Evolutionary conservation across 2,797 vertebrate genomes (phyloP).

Genomic region (Gallinago nigripennis): DNA sequence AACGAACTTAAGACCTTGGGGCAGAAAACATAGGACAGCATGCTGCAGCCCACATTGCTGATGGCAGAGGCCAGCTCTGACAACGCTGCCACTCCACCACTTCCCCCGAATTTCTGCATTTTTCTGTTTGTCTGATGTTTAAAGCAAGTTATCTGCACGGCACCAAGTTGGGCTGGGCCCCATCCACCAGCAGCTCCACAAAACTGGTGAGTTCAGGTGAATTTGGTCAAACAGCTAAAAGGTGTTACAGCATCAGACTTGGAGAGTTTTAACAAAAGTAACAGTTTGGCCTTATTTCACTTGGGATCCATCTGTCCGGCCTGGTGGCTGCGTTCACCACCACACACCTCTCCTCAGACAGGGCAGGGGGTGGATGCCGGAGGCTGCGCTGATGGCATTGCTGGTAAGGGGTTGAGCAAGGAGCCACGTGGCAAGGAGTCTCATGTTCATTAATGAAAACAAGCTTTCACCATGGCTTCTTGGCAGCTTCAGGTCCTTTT

Average conservation of each 20-base stretch:
- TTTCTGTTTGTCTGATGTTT: background rate
- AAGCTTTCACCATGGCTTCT: background rate
- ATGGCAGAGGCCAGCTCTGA: background rate
- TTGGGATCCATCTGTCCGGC: rapidly evolving
- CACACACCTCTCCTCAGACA: background rate
- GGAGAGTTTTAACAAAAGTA: background rate
- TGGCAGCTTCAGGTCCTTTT: background rate
- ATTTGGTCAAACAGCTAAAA: background rate
- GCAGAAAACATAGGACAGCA: background rate
- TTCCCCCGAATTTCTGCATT: rapidly evolving
- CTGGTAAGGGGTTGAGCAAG: rapidly evolving
- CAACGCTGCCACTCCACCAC: too few species aligned
- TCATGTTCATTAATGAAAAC: rapidly evolving
- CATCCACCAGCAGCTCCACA: background rate
- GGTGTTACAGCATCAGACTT: background rate
- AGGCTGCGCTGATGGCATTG: rapidly evolving
- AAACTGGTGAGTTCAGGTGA: background rate
- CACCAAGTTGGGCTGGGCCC: rapidly evolving
- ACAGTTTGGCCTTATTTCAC: background rate
- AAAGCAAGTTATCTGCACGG: background rate
- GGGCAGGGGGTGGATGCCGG: rapidly evolving
- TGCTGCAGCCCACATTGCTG: background rate
- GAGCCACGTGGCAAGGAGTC: background rate
- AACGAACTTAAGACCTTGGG: background rate
- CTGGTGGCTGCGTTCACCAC: rapidly evolving